Percentiles rank a stretch among this genome's conserved stretches.
These are phyloP conservation scores for Trileptium ribeirensis DNA, from an alignment of 2,888 invertebrate genomes.

Conservation along the genomic window DNA sequence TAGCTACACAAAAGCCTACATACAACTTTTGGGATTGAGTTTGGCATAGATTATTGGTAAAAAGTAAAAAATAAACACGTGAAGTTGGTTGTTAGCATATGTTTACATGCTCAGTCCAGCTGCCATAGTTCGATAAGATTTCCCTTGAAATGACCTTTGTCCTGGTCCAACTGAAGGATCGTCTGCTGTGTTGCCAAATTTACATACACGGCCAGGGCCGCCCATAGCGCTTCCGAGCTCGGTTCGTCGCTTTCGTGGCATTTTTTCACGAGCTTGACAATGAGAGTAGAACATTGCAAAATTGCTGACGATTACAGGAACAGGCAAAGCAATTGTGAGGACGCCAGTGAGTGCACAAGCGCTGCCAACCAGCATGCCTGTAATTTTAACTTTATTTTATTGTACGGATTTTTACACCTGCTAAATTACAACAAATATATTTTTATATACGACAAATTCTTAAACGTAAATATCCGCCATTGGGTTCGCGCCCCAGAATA, in stretches of 20 bases:
- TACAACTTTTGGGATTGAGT: no score
- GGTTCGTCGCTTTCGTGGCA: neutral
- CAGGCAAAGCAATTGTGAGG: constrained; percentile 60
- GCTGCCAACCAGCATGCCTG: constrained; percentile 51
- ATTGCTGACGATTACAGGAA: constrained; percentile 66
- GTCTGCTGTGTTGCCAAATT: no score
- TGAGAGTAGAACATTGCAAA: constrained; percentile 93
- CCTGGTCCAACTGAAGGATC: neutral
- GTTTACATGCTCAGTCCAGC: constrained; percentile 15
- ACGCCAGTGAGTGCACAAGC: constrained; percentile 94
- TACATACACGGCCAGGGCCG: no score
- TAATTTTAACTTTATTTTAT: neutral
- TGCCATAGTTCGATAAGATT: constrained; percentile 14
- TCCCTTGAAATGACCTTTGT: constrained; percentile 4
- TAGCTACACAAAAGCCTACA: no score
- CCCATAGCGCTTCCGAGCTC: neutral
- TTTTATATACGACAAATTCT: no score
- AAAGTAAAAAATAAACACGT: no score
- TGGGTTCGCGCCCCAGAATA: no score
- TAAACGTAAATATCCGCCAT: no score
- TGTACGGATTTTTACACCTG: no score
- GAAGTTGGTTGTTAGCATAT: no score
- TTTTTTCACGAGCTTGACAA: constrained; percentile 28
- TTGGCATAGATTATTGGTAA: no score
- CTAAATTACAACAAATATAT: no score